Evolutionary conservation across 2,113 vertebrate genomes (phyloP).

Genomic region (Daboia siamensis): DNA sequence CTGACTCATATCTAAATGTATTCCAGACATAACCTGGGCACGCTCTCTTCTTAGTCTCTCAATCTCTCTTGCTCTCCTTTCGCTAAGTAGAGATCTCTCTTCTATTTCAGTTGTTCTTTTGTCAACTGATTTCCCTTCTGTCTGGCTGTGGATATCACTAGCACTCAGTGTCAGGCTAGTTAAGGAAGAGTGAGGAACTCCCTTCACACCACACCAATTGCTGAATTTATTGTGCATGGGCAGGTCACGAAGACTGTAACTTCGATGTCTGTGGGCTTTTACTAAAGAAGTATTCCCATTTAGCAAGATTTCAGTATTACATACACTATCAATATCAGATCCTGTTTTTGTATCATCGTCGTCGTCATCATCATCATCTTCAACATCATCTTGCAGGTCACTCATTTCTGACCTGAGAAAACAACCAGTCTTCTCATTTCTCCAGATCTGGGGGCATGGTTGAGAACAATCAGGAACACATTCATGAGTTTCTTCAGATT

Average conservation of each 20-base stretch:
- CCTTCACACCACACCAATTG: conserved; percentile 83
- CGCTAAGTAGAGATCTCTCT: conserved; percentile 33
- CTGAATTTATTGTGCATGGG: conserved; percentile 90
- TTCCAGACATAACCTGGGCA: conserved; percentile 78
- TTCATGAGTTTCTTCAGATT: not conserved
- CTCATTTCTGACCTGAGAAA: conserved; percentile 48
- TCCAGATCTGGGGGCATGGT: conserved; percentile 36
- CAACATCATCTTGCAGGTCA: conserved; percentile 58
- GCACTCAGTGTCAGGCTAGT: conserved; percentile 36
- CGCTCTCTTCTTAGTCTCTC: conserved; percentile 75
- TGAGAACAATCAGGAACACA: conserved; percentile 36
- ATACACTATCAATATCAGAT: conserved; percentile 76
- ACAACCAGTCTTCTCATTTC: conserved; percentile 34
- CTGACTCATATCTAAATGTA: conserved; percentile 76
- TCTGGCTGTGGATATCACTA: conserved; percentile 5
- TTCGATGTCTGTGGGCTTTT: conserved; percentile 37
- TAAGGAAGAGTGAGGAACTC: conserved; percentile 17
- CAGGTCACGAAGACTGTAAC: conserved; percentile 66
- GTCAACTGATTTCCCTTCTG: conserved; percentile 33
- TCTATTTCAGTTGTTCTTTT: not conserved
- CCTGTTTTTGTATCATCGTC: conserved; percentile 67
- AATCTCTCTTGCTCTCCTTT: conserved; percentile 70
- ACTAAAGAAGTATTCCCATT: conserved; percentile 54
- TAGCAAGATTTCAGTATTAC: conserved; percentile 79
- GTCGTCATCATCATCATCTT: conserved; percentile 59